Conservation (phyloP, 2,797 vertebrate species). For the Thamnophis elegans region DNA sequence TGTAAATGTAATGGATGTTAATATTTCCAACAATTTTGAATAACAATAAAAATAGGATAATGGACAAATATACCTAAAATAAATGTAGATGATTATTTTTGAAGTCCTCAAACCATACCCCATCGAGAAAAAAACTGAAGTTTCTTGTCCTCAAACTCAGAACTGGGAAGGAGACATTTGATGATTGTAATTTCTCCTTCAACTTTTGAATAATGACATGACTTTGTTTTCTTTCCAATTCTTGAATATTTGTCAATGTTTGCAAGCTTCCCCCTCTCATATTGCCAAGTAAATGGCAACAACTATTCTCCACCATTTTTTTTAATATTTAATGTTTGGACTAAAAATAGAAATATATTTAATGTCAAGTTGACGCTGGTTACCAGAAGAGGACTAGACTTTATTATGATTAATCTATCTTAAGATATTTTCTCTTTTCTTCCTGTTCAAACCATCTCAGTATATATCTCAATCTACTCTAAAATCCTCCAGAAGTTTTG, state of each 20-base stretch:
- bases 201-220: background rate
- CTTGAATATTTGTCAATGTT: background rate
- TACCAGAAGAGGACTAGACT: background rate
- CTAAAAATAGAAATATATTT: background rate
- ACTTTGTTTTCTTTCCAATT: background rate
- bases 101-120: too few species aligned
- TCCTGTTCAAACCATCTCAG: background rate
- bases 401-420: background rate
- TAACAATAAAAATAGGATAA: background rate
- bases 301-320: background rate
- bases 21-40: background rate
- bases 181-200: background rate
- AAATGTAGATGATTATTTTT: background rate
- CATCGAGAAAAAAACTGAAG: background rate
- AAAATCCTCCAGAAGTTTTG: background rate
- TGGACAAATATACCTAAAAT: background rate
- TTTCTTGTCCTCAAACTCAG: background rate
- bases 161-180: background rate
- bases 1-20: background rate
- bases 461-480: background rate
- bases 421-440: background rate
- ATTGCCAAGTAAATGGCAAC: background rate
- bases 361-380: background rate
- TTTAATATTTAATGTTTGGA: background rate
- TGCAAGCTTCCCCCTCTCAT: background rate